These are phyloP conservation scores for Cepphus grylle DNA, from an alignment of 2,113 vertebrate genomes.

Conservation along the genomic window DNA sequence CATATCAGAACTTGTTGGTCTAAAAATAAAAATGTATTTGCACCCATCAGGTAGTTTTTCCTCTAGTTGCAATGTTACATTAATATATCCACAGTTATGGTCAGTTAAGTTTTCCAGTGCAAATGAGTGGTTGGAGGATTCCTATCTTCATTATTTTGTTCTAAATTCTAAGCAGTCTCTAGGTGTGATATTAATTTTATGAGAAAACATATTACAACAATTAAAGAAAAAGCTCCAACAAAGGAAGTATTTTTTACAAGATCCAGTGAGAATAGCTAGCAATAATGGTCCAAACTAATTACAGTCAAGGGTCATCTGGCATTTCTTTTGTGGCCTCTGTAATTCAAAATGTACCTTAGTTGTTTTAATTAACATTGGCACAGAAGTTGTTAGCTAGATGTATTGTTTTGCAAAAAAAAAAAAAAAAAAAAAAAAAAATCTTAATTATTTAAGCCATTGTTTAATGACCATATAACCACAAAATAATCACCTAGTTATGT, in stretches of 20 bases:
- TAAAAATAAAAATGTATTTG: conserved; percentile 16
- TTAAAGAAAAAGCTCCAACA: background rate
- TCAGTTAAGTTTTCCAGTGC: background rate
- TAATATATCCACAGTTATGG: background rate
- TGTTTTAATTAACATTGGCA: background rate
- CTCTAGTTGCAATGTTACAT: background rate
- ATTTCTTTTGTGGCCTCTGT: background rate
- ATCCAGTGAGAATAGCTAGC: background rate
- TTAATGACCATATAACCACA: conserved; percentile 15
- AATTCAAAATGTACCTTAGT: background rate
- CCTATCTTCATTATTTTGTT: background rate
- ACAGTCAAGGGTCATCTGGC: background rate
- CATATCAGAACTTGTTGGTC: background rate
- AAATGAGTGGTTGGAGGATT: background rate
- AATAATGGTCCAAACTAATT: background rate
- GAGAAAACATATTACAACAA: background rate
- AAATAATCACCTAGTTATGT: conserved; percentile 48
- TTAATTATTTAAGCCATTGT: background rate
- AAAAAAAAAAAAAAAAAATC: background rate
- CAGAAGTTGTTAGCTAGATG: background rate
- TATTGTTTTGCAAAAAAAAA: background rate
- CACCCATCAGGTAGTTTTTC: background rate
- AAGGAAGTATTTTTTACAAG: background rate
- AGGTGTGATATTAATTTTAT: background rate
- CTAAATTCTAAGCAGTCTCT: background rate